These are phyloP conservation scores for Hymenochirus boettgeri DNA, from an alignment of 2,113 vertebrate genomes.

Conservation along the genomic window DNA sequence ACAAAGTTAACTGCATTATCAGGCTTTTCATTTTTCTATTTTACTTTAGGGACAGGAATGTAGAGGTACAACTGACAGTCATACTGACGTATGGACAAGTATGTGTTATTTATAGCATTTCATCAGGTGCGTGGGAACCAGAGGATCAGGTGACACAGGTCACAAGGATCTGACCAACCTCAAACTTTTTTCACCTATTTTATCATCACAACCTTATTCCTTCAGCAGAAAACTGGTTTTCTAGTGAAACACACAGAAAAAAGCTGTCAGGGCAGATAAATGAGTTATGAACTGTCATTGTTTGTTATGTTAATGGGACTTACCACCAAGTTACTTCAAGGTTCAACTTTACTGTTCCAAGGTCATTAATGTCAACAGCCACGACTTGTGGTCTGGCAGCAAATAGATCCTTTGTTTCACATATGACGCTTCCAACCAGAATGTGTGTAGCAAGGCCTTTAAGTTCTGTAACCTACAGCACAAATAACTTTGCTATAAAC, in stretches of 20 bases:
- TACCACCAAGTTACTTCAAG: constrained; percentile 97
- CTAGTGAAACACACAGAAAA: not conserved
- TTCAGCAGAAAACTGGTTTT: constrained; percentile 4
- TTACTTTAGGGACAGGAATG: too few species aligned
- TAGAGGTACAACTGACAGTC: too few species aligned
- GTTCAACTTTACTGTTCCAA: constrained; percentile 95
- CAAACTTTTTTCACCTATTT: too few species aligned
- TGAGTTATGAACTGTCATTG: not conserved
- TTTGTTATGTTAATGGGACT: constrained; percentile 54
- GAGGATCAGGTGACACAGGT: too few species aligned
- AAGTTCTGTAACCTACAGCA: constrained; percentile 84
- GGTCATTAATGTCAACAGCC: constrained; percentile 94
- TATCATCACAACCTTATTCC: too few species aligned
- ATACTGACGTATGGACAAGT: too few species aligned
- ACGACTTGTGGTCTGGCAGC: constrained; percentile 92
- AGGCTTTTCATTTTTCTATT: too few species aligned
- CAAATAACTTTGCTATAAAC: too few species aligned
- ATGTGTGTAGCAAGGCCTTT: constrained; percentile 92
- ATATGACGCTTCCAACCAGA: constrained; percentile 93
- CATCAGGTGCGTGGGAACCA: too few species aligned
- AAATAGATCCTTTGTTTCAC: constrained; percentile 95
- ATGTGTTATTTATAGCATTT: too few species aligned
- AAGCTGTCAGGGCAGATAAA: not conserved
- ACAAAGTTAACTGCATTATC: too few species aligned
- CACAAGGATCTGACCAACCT: too few species aligned